Percentiles rank a stretch among this genome's conserved stretches.
Evolutionary conservation across 2,888 invertebrate genomes (phyloP).

Genomic region (Dastarcus helophoroides): DNA sequence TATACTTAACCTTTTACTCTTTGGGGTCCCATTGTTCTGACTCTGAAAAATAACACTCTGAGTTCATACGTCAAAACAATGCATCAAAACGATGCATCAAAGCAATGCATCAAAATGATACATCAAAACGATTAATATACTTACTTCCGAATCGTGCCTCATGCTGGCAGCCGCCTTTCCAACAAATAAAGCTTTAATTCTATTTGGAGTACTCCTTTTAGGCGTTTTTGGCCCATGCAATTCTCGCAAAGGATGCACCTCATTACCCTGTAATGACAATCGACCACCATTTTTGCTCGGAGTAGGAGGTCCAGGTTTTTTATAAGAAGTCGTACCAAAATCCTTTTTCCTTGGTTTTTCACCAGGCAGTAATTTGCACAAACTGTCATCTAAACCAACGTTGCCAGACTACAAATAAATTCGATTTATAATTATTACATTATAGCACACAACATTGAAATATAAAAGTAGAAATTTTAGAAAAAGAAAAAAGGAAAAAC

Average conservation of each 20-base stretch:
- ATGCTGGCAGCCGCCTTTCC: conserved; percentile 27
- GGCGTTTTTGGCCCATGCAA: conserved; percentile 30
- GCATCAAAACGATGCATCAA: too few species aligned
- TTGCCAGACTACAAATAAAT: conserved; percentile 24
- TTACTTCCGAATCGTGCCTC: conserved; percentile 18
- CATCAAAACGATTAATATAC: too few species aligned
- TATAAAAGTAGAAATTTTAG: too few species aligned
- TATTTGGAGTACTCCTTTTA: conserved; percentile 51
- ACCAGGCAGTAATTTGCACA: conserved; percentile 34
- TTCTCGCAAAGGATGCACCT: conserved; percentile 47
- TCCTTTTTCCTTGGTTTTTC: conserved; percentile 43
- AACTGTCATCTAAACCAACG: conserved; percentile 33
- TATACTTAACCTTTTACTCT: too few species aligned
- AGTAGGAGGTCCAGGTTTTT: conserved; percentile 77
- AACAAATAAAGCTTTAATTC: conserved; percentile 50
- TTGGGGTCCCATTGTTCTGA: too few species aligned
- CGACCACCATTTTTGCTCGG: conserved; percentile 70
- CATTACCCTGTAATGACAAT: conserved; percentile 52
- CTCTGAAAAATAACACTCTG: too few species aligned
- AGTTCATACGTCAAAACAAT: too few species aligned
- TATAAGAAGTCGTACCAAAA: conserved; percentile 63
- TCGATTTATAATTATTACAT: too few species aligned
- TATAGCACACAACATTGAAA: too few species aligned
- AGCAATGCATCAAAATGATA: too few species aligned
- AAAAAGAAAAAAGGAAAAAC: too few species aligned